Base-by-base conservation (phyloP, 2,888 invertebrate species). In the Muscina levida region DNA sequence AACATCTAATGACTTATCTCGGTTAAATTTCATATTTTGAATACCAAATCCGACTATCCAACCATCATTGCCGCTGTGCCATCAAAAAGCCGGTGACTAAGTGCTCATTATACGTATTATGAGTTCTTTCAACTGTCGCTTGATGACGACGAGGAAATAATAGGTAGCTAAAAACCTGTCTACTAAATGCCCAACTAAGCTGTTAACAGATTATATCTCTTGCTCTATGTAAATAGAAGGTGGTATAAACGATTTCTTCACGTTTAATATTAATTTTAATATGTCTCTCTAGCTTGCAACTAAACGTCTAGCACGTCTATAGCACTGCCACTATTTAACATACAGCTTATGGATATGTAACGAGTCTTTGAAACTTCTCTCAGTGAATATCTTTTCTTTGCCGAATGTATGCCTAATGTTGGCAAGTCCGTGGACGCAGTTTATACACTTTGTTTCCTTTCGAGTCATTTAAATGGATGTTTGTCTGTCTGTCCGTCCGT, bases 371-470 rank as follows among this genome's bases (percentile, higher is more conserved):
- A 8, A 8, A 31, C 8, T n/a, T n/a, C n/a, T 59, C 13, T 31
- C 31, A 31, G 31, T 31, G 31, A 8, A 3, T 8, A 8, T 31
- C 8, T 48, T 8, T 65, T 42, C 17, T 24, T 65, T 75, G 37
- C 46, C 15, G 31, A 31, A 31, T 31, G 48, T 39, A 68, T 48
- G 46, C 22, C 74, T 59, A 75, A 68, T 75, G 48, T 48, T 31
- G 17, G 46, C 68, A 57, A 6, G 6, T 1, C n/a, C 11, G 22
- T 22, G 56, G 17, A n/a, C 48, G 24, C 53, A 24, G 22, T 78
- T 78, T 73, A 68, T 73, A 56, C 70, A 79, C 48, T 74, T 79
- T 74, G 42, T 71, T 79, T 79, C 73, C 78, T 73, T 78, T 78
- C 78, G 70, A 71, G 71, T 79, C 70, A 42, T 74, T 74, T 46